Conservation (phyloP, 2,888 invertebrate species). For the Oscheius onirici region DNA sequence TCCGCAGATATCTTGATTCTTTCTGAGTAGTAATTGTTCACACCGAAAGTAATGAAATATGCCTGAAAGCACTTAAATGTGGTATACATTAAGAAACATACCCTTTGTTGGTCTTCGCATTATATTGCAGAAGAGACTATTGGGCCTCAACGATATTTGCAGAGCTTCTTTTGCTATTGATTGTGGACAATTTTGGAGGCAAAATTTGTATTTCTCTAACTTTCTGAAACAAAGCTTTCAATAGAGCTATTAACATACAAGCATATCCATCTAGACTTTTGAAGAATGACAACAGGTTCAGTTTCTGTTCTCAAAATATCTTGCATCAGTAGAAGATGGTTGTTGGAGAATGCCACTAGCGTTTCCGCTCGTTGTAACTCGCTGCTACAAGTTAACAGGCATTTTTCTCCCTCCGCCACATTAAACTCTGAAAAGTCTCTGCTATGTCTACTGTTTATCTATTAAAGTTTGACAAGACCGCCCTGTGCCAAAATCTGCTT, state of each 20-base stretch:
- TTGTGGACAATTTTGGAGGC: background rate
- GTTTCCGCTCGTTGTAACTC: background rate
- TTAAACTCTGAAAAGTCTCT: too few relatives aligned
- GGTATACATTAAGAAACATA: background rate
- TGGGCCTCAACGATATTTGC: background rate
- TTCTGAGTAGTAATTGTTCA: background rate
- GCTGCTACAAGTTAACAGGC: background rate
- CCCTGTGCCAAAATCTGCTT: too few relatives aligned
- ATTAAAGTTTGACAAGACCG: too few relatives aligned
- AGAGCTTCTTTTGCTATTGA: background rate
- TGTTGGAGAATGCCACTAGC: background rate
- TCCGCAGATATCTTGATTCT: slow-evolving; percentile 4
- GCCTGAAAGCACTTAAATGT: background rate
- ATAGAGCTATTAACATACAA: background rate
- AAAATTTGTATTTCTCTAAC: background rate
- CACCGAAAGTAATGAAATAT: slow-evolving; percentile 6
- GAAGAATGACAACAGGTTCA: background rate
- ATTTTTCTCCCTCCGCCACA: too few relatives aligned
- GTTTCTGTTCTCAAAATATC: background rate
- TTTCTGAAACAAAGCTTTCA: background rate
- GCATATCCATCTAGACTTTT: slow-evolving; percentile 16
- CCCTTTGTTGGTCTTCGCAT: slow-evolving; percentile 11
- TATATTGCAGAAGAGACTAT: slow-evolving; percentile 1
- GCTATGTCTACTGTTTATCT: too few relatives aligned
- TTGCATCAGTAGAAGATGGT: background rate